Percentiles rank a stretch among this genome's conserved stretches.
These are phyloP conservation scores for Zosterops borbonicus DNA, from an alignment of 2,113 vertebrate genomes.

Conservation along the genomic window DNA sequence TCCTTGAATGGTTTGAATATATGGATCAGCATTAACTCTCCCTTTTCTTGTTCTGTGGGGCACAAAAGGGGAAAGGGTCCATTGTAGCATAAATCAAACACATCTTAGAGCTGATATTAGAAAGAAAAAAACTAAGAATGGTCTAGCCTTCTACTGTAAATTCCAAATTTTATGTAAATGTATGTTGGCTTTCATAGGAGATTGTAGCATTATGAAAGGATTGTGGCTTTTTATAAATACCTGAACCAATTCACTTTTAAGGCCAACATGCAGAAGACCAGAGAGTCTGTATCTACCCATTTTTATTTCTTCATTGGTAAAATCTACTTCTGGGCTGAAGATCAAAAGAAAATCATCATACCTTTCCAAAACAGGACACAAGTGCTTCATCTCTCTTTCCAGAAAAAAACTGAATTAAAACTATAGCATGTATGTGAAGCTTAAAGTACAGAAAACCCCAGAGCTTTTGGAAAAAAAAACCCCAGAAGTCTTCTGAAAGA, in stretches of 20 bases:
- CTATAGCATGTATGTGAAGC: background rate
- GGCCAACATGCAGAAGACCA: background rate
- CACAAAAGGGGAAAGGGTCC: background rate
- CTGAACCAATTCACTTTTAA: background rate
- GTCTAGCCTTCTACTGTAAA: background rate
- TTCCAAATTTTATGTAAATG: background rate
- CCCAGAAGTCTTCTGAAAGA: background rate
- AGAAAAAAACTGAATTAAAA: background rate
- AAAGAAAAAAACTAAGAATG: background rate
- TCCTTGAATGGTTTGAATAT: background rate
- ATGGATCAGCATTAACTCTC: background rate
- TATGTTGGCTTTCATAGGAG: background rate
- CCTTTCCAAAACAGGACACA: background rate
- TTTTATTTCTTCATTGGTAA: background rate
- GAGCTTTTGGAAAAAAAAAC: background rate
- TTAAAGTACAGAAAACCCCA: background rate
- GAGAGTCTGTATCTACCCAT: background rate
- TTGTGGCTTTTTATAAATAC: background rate
- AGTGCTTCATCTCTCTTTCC: background rate
- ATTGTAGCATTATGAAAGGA: background rate
- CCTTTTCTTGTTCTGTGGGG: background rate
- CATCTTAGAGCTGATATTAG: background rate
- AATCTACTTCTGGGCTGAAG: background rate
- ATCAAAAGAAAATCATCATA: background rate
- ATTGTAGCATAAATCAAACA: background rate